Base-by-base conservation (phyloP, 2,797 vertebrate genomes). In the Rhadinocentrus ornatus region DNA sequence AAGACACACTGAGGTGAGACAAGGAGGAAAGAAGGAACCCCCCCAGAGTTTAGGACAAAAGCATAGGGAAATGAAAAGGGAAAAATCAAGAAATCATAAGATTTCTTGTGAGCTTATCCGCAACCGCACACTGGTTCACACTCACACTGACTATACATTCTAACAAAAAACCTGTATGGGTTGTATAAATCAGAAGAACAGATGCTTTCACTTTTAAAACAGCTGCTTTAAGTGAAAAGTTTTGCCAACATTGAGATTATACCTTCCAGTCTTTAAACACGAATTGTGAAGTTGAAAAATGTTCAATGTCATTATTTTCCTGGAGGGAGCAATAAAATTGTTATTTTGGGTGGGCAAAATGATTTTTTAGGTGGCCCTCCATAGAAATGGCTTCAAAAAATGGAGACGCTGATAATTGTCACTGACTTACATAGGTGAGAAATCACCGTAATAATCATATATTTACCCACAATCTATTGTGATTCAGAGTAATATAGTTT, bases 1-100 rank as follows among this genome's bases (percentile, higher is more conserved):
- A 61, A 71, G 59, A 69, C 53, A 60, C 54, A 62, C 56, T 35
- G 66, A 73, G 46, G 70, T 48, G 65, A 67, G 54, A 52, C 16
- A 16, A 64, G 60, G 39, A 56, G 0, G 4, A 54, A 27, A 0
- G 34, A 72, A 44, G 29, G 26, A 72, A n/a, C n/a, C 57, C 62
- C 32, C 31, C 46, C 3, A 26, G 54, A 66, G 76, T 66, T 76
- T 20, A 68, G 53, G 26, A 26, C 32, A 44, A 34, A 67, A 54
- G 68, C 55, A 59, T 12, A 27, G 54, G 24, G 8, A 27, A 67
- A 39, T 26, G 16, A 15, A 8, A 24, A 8, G 16, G 24, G 24
- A 35, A 37, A 18, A 69, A 27, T 50, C 15, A 46, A 27, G 20
- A 57, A 61, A 70, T 67, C 62, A 35, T 77, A 60, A 82, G 57